phyloP scores from a whole-genome alignment of 2,888 invertebrate genomes.

The Elysia crispata region DNA sequence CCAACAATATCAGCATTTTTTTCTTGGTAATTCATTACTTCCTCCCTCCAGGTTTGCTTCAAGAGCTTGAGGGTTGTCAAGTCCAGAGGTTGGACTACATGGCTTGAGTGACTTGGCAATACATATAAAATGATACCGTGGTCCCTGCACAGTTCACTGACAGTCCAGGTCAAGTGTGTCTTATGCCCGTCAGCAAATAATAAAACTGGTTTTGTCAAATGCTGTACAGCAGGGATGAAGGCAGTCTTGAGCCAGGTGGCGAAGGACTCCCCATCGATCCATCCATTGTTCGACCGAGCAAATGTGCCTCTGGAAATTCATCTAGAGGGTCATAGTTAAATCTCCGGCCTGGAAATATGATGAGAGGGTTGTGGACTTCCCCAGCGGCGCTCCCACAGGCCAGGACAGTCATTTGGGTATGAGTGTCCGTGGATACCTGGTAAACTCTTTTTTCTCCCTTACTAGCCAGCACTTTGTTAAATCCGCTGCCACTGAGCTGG shows the following conservation, averaged over 20 bases:
- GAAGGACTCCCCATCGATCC: background rate
- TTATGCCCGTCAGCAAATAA: constrained; percentile 11
- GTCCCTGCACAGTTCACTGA: background rate
- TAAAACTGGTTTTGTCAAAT: background rate
- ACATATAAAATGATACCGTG: background rate
- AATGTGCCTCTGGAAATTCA: background rate
- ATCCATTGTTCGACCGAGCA: background rate
- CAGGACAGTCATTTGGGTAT: background rate
- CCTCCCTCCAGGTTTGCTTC: background rate
- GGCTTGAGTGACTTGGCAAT: background rate
- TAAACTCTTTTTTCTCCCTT: background rate
- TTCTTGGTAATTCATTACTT: too few relatives aligned
- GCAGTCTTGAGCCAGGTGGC: background rate
- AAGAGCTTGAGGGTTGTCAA: background rate
- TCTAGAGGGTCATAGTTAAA: background rate
- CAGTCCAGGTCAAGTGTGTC: background rate
- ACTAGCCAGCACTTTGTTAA: background rate
- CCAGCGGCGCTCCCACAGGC: background rate
- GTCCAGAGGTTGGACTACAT: background rate
- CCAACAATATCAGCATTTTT: too few relatives aligned
- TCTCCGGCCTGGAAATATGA: background rate
- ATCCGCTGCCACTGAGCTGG: background rate
- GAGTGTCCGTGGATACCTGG: background rate
- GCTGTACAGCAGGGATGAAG: background rate
- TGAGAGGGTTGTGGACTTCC: background rate